Evolutionary conservation across 1,140 invertebrate genomes (phyloP).

Genomic region (silkworm (Bombyx mori)): DNA sequence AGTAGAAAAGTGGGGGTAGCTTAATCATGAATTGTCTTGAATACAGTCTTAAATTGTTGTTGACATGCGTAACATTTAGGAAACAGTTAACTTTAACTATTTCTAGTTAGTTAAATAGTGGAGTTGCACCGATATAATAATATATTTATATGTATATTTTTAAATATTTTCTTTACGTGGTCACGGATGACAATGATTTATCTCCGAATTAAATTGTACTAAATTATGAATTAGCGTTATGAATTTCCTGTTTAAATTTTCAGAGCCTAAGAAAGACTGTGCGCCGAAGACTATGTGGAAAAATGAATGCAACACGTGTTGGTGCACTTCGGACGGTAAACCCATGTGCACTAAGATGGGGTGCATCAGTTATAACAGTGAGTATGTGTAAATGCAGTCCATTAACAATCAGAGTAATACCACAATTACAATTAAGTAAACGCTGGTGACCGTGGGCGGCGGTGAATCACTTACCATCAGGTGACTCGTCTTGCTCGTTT

Average conservation of each 20-base stretch:
- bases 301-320: conserved; percentile 41
- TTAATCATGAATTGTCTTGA: too few relatives aligned
- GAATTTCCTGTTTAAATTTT: not conserved
- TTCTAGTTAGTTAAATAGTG: not conserved
- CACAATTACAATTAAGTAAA: too few relatives aligned
- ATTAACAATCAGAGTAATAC: too few relatives aligned
- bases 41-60: too few relatives aligned
- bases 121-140: not conserved
- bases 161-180: too few relatives aligned
- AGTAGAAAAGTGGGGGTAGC: too few relatives aligned
- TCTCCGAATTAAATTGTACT: not conserved
- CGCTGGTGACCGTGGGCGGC: too few relatives aligned
- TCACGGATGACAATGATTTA: too few relatives aligned
- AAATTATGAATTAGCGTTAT: not conserved
- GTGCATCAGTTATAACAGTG: not conserved
- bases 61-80: not conserved
- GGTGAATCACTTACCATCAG: too few relatives aligned
- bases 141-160: too few relatives aligned
- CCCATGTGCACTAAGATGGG: not conserved
- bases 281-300: conserved; percentile 30
- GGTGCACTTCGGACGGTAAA: conserved; percentile 19
- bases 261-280: conserved; percentile 14
- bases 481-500: too few relatives aligned
- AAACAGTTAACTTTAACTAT: not conserved
- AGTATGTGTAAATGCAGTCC: not conserved